Evolutionary conservation across 2,797 vertebrate genomes (phyloP).

Genomic region (Poeciliopsis presidionis): DNA sequence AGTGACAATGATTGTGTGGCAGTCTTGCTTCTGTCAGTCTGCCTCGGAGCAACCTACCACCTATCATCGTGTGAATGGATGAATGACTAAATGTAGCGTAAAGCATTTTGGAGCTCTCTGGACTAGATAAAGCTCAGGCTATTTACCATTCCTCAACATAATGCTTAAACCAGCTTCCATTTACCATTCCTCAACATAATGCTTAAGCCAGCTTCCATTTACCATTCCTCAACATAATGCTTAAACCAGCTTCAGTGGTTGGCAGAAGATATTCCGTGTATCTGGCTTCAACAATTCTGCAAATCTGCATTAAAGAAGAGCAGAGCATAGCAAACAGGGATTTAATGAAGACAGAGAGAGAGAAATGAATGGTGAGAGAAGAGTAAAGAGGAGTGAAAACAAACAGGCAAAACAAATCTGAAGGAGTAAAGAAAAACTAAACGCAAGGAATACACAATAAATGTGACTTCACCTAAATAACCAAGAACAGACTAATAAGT

Average conservation of each 20-base stretch:
- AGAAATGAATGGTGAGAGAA: too few relatives aligned
- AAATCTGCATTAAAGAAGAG: neutral
- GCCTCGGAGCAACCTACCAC: too few relatives aligned
- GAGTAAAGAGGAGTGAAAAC: too few relatives aligned
- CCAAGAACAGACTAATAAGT: too few relatives aligned
- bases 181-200: neutral
- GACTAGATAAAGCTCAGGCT: neutral
- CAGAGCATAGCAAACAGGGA: neutral
- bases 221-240: neutral
- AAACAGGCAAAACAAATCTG: too few relatives aligned
- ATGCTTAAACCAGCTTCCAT: neutral
- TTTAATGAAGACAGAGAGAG: neutral
- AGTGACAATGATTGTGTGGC: too few relatives aligned
- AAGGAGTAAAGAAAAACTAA: too few relatives aligned
- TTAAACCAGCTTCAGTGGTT: neutral
- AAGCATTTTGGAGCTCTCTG: neutral
- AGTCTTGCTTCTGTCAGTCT: too few relatives aligned
- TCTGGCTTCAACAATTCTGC: neutral
- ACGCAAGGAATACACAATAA: too few relatives aligned
- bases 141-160: neutral
- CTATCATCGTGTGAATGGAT: neutral
- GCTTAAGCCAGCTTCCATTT: neutral
- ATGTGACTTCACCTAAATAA: too few relatives aligned
- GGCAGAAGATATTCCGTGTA: neutral
- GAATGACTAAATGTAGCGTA: neutral